These are phyloP conservation scores for Coboldia fuscipes DNA, from an alignment of 1,140 invertebrate genomes.

Conservation along the genomic window DNA sequence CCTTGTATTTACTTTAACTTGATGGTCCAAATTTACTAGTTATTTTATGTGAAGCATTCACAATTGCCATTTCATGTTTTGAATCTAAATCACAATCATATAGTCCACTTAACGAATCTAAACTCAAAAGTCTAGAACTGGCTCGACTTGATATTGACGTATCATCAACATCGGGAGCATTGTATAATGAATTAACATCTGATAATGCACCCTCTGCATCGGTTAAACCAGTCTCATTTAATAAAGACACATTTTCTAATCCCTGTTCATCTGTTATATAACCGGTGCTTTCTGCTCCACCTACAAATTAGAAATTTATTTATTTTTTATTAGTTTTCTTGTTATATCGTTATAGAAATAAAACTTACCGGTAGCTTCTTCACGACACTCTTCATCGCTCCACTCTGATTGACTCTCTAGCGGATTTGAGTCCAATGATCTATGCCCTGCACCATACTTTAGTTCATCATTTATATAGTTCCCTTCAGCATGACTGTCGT, in stretches of 20 bases:
- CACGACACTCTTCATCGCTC: slow-evolving; percentile 39
- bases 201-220: slow-evolving; percentile 67
- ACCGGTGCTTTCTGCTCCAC: slow-evolving; percentile 49
- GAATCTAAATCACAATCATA: slow-evolving; percentile 41
- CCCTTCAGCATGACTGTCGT: background rate
- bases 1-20: slow-evolving; percentile 2
- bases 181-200: slow-evolving; percentile 67
- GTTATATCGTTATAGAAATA: background rate
- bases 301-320: too few relatives aligned
- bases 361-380: slow-evolving; percentile 18
- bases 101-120: slow-evolving; percentile 56
- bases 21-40: slow-evolving; percentile 20
- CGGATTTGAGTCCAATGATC: slow-evolving; percentile 21
- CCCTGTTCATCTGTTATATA: slow-evolving; percentile 67
- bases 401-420: slow-evolving; percentile 52
- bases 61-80: slow-evolving; percentile 21
- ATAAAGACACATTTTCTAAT: slow-evolving; percentile 58
- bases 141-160: slow-evolving; percentile 56
- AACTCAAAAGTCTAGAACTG: slow-evolving; percentile 50
- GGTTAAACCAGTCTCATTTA: slow-evolving; percentile 66
- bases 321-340: slow-evolving; percentile 14
- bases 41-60: slow-evolving; percentile 21
- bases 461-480: slow-evolving; percentile 19
- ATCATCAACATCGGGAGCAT: slow-evolving; percentile 48
- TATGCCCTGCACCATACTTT: slow-evolving; percentile 19